phyloP scores from a whole-genome alignment of 2,888 invertebrate genomes.

The Trachelus stipa region DNA sequence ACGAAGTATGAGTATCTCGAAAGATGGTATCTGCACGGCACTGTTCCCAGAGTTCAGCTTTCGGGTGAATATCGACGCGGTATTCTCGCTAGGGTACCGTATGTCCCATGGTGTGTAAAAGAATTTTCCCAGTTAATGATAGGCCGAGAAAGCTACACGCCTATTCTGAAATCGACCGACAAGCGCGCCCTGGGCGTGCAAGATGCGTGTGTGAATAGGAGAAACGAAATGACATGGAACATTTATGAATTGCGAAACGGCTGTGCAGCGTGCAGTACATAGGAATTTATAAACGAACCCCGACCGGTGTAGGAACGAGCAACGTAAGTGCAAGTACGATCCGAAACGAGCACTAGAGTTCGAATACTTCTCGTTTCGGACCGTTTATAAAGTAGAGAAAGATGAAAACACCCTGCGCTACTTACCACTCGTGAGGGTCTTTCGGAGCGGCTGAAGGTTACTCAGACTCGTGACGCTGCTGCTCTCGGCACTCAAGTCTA shows the following conservation, averaged over 20 bases:
- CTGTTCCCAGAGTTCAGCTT: background rate
- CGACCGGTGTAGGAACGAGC: constrained; percentile 39
- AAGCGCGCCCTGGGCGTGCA: constrained; percentile 56
- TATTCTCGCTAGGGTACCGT: constrained; percentile 24
- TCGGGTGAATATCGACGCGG: background rate
- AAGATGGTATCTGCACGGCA: background rate
- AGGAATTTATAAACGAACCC: constrained; percentile 44
- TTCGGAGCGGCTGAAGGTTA: constrained; percentile 84
- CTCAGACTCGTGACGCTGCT: constrained; percentile 94
- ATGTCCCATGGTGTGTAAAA: constrained; percentile 52
- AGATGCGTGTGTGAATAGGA: constrained; percentile 51
- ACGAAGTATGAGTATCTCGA: background rate
- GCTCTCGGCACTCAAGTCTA: constrained; percentile 93
- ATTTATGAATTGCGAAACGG: constrained; percentile 64
- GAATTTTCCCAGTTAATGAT: background rate
- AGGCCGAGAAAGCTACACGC: background rate
- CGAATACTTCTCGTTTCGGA: constrained; percentile 42
- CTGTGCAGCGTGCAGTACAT: constrained; percentile 65
- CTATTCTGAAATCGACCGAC: constrained; percentile 33
- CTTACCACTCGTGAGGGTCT: constrained; percentile 81
- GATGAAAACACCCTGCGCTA: constrained; percentile 22
- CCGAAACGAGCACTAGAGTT: constrained; percentile 5
- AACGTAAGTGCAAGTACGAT: constrained; percentile 35
- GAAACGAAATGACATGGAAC: constrained; percentile 61
- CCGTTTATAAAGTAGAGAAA: constrained; percentile 24